A percentile compares a stretch with the other conserved stretches of the same genome.
phyloP scores from a whole-genome alignment of 2,888 invertebrate genomes.

The Crossocerus cetratus region DNA sequence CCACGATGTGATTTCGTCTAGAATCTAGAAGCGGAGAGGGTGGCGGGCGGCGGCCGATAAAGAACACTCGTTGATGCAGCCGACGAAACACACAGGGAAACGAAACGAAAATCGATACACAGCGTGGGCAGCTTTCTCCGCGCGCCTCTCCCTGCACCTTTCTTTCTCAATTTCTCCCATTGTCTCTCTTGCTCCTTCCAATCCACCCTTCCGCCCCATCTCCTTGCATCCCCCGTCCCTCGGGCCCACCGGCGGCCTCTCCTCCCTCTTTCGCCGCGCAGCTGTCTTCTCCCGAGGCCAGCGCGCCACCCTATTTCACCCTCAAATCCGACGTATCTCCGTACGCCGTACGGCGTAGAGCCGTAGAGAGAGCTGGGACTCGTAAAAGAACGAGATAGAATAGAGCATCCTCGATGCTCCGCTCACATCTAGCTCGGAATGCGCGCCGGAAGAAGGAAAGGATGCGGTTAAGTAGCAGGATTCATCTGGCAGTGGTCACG shows the following conservation, averaged over 20 bases:
- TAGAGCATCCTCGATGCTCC: constrained; percentile 5
- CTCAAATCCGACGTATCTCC: constrained; percentile 16
- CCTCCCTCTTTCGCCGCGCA: no score
- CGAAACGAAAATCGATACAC: constrained; percentile 63
- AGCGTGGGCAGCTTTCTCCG: constrained; percentile 26
- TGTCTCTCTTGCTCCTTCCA: constrained; percentile 7
- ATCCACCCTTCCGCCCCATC: not conserved
- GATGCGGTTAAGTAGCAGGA: not conserved
- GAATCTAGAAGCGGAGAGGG: no score
- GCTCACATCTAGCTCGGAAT: not conserved
- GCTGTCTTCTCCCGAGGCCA: no score
- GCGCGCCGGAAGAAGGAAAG: not conserved
- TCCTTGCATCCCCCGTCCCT: not conserved
- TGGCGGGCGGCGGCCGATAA: constrained; percentile 30
- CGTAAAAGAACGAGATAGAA: constrained; percentile 27
- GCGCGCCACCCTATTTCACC: constrained; percentile 2
- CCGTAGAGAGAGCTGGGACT: constrained; percentile 1
- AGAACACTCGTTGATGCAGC: constrained; percentile 51
- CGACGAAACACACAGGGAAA: constrained; percentile 47
- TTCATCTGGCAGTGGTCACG: not conserved
- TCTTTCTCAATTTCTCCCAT: constrained; percentile 2
- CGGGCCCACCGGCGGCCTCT: not conserved
- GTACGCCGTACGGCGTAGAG: no score
- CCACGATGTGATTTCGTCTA: constrained; percentile 51
- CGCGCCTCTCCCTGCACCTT: constrained; percentile 9